phyloP scores from a whole-genome alignment of 1,140 invertebrate species.

The Acromyrmex heyeri region DNA sequence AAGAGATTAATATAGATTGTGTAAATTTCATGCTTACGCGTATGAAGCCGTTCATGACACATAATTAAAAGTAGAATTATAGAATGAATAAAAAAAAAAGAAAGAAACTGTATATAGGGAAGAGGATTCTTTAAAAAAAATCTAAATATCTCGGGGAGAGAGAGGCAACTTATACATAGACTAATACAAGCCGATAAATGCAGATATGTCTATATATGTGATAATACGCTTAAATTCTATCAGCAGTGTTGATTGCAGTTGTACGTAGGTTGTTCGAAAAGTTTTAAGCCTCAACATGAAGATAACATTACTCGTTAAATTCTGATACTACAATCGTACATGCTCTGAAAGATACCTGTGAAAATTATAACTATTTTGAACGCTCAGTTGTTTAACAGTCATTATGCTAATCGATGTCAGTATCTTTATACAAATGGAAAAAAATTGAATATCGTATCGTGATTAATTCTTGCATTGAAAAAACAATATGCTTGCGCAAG shows the following conservation, averaged over 20 bases:
- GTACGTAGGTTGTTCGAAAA: too few species aligned
- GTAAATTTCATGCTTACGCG: not conserved
- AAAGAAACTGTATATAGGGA: not conserved
- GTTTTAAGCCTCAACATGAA: too few species aligned
- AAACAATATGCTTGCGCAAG: too few species aligned
- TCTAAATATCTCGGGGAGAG: not conserved
- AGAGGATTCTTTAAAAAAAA: not conserved
- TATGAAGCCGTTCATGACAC: conserved; percentile 31
- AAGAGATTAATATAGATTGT: conserved; percentile 26
- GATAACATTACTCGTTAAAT: too few species aligned
- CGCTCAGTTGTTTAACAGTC: too few species aligned
- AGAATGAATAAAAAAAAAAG: not conserved
- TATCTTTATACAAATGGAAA: too few species aligned
- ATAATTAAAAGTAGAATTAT: conserved; percentile 28
- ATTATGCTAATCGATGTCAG: too few species aligned
- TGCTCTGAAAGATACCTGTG: too few species aligned
- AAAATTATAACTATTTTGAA: too few species aligned
- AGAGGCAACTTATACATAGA: not conserved
- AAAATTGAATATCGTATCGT: too few species aligned
- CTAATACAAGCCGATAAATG: not conserved
- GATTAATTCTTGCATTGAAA: too few species aligned
- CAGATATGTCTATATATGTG: not conserved
- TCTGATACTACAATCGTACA: too few species aligned
- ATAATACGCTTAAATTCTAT: not conserved
- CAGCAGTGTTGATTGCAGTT: not conserved